Base-by-base conservation (phyloP, 2,113 vertebrate species). In the Lanius collurio region DNA sequence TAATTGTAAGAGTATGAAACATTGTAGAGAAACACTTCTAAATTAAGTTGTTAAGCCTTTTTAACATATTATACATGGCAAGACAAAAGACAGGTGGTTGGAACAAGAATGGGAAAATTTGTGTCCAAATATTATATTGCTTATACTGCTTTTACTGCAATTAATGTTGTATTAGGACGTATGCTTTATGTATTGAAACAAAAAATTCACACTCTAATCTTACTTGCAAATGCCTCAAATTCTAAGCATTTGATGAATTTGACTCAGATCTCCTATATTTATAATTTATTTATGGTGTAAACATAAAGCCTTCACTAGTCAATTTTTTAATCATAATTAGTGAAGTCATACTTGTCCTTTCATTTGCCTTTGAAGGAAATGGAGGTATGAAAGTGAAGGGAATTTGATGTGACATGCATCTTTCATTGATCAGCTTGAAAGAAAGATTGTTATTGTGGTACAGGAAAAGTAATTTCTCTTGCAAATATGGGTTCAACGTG, bases 151-250 rank as follows among this genome's bases (percentile, higher is more conserved):
- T 71, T 64, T 73, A 42, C 39, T 47, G 35, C 17, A 71, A n/a
- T 55, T n/a, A 50, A 42, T 68, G 4, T 6, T 33, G 9, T 55
- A 12, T 7, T 79, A 47, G 18, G 64, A 55, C 35, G 16, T 11
- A 39, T 13, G 1, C 2, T 64, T 76, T 55, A 55, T 33, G 33
- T 44, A 27, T 13, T 75, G n/a, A 90, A 77, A 53, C 1, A 49
- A 31, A 24, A 13, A 1, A 1, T 3, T 5, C 11, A 4, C 2
- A 3, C 19, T 62, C 89, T 9, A 20, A 18, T 56, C 26, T 41
- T 55, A 39, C 13, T 49, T 83, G 5, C 19, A 77, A 74, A 71
- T 74, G 14, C 10, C 1, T 2, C 5, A 73, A 1, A 62, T 78
- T 47, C 24, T 16, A 71, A 75, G 6, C 10, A 11, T 68, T 88